These are phyloP conservation scores for Sinosuthora webbiana DNA, from an alignment of 2,113 vertebrate species.

Conservation along the genomic window DNA sequence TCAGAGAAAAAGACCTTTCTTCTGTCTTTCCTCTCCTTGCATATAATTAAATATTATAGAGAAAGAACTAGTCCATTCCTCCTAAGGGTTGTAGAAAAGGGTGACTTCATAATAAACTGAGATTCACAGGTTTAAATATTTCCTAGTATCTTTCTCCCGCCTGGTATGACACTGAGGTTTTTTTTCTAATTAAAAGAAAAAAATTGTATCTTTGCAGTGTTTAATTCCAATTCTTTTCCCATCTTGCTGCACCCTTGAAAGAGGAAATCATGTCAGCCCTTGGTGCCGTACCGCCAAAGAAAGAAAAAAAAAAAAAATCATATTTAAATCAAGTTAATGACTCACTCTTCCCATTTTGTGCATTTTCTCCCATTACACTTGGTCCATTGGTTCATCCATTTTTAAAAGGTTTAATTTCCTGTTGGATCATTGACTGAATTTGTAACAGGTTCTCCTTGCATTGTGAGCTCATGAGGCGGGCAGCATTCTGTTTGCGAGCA, in stretches of 20 bases:
- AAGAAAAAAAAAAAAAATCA: conserved; percentile 13
- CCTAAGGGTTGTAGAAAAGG: neutral
- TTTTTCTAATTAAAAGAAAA: neutral
- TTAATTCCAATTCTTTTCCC: neutral
- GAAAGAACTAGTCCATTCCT: neutral
- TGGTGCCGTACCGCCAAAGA: neutral
- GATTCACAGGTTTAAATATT: neutral
- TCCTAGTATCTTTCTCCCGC: neutral
- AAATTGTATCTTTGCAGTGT: neutral
- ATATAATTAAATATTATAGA: neutral
- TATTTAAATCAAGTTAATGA: conserved; percentile 63
- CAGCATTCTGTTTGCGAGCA: conserved; percentile 24
- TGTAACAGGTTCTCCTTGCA: conserved; percentile 40
- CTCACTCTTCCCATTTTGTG: conserved; percentile 38
- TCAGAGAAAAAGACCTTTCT: neutral
- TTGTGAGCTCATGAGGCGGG: conserved; percentile 43
- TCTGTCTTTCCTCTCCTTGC: neutral
- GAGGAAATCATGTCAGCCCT: neutral
- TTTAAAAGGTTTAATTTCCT: conserved; percentile 68
- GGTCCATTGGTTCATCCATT: conserved; percentile 63
- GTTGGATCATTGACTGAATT: conserved; percentile 66
- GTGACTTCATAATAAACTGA: neutral
- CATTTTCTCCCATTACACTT: conserved; percentile 56
- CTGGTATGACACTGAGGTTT: neutral
- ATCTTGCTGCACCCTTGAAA: neutral